Percentiles rank a stretch among this genome's conserved stretches.
Evolutionary conservation across 2,888 invertebrate species (phyloP).

Genomic region (Thymelicus acteon): DNA sequence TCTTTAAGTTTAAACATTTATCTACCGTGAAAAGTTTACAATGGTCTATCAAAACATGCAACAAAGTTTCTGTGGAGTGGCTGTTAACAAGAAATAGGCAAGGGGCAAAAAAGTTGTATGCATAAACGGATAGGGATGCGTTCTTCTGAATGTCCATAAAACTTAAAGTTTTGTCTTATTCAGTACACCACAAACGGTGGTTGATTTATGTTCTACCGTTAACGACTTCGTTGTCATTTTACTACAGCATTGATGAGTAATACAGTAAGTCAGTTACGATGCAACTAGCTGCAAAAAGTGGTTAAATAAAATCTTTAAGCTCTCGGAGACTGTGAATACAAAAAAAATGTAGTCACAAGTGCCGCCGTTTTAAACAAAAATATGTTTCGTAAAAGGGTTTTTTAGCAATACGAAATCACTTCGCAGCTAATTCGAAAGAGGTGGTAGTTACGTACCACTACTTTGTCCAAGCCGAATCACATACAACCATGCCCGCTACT

Average conservation of each 20-base stretch:
- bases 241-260: slow-evolving; percentile 61
- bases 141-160: slow-evolving; percentile 35
- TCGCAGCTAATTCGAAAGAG: no score
- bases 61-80: slow-evolving; percentile 17
- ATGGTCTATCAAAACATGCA: slow-evolving; percentile 30
- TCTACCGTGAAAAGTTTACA: slow-evolving; percentile 13
- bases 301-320: slow-evolving; percentile 54
- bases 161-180: slow-evolving; percentile 36
- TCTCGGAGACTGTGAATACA: slow-evolving; percentile 33
- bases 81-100: slow-evolving; percentile 18
- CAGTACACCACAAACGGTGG: slow-evolving; percentile 44
- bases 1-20: background rate
- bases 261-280: slow-evolving; percentile 57
- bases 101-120: slow-evolving; percentile 23
- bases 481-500: no score
- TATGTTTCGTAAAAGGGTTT: no score
- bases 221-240: slow-evolving; percentile 65
- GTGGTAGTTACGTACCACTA: no score
- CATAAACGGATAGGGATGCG: slow-evolving; percentile 29
- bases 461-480: no score
- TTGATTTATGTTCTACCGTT: slow-evolving; percentile 63
- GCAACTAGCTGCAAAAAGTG: slow-evolving; percentile 58
- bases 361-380: background rate
- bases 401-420: no score
- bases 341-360: slow-evolving; percentile 21